Percentiles rank a stretch among this genome's conserved stretches.
Conservation (phyloP, 2,888 invertebrate genomes). For the Eupithecia vulgata region DNA sequence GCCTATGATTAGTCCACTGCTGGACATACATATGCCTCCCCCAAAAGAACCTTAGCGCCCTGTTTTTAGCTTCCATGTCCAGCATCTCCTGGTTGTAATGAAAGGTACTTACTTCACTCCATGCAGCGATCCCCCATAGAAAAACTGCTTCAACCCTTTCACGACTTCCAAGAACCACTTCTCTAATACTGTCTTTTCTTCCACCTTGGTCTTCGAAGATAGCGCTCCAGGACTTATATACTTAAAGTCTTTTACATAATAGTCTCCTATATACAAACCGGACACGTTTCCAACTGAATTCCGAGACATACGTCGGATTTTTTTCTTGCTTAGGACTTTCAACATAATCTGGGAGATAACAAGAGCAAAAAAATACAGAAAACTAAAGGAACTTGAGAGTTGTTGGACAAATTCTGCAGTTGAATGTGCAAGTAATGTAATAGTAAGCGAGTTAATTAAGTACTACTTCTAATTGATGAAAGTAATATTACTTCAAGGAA, state of each 20-base stretch:
- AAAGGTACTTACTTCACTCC: slow-evolving; percentile 74
- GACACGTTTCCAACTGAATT: slow-evolving; percentile 37
- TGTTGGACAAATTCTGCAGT: neutral
- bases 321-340: slow-evolving; percentile 44
- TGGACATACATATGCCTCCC: too few species aligned
- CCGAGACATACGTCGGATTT: slow-evolving; percentile 44
- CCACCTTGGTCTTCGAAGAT: slow-evolving; percentile 41
- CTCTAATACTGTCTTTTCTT: slow-evolving; percentile 51
- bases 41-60: too few species aligned
- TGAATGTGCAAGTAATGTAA: neutral
- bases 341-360: slow-evolving; percentile 42
- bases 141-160: slow-evolving; percentile 72
- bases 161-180: slow-evolving; percentile 67
- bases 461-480: neutral
- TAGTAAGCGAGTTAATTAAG: neutral
- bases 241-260: slow-evolving; percentile 72
- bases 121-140: slow-evolving; percentile 75
- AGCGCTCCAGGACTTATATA: slow-evolving; percentile 66
- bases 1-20: too few species aligned
- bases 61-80: too few species aligned
- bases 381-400: neutral
- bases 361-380: too few species aligned
- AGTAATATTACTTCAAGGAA: neutral
- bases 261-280: slow-evolving; percentile 62
- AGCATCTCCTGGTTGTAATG: neutral